Base-by-base conservation (phyloP, 2,113 vertebrate genomes). In the Campylorhamphus procurvoides region DNA sequence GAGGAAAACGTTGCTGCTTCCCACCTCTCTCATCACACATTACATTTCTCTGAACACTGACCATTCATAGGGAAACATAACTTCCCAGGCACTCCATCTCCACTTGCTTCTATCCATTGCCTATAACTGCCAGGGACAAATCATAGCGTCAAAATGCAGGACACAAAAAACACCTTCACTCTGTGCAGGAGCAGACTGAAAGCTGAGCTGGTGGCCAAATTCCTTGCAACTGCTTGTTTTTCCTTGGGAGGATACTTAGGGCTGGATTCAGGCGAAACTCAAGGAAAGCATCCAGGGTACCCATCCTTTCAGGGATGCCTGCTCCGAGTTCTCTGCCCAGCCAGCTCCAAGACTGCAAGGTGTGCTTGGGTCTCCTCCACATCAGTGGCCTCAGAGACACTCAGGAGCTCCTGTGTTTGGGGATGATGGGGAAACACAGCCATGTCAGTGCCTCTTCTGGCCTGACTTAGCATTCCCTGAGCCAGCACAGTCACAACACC, bases 371-470 rank as follows among this genome's bases (percentile, higher is more conserved):
- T 39, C 19, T 22, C 13, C 59, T 66, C 46, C 20, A 12, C 42
- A 15, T 5, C 4, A 0, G 25, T 11, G 4, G 37, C 64, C 52
- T 44, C 22, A 0, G 22, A 86, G 9, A 44, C 0, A 0, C 12
- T 4, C 39, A 10, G 25, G 13, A 83, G 33, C 62, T 8, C 16
- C 10, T 33, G 49, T 20, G 24, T 18, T 33, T 44, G 37, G 31
- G 31, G 25, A 92, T 0, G 0, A 68, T 1, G 12, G 22, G 25
- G 17, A 56, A 59, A 71, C 10, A 18, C 8, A 37, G 53, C n/a
- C 71, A 59, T 3, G 23, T 4, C 20, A 87, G 28, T 3, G 19
- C 44, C 24, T 84, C 81, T 67, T 31, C 44, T 68, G 74, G 55
- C 35, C 40, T 31, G 35, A 67, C 29, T 56, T 35, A 58, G 67